Evolutionary conservation across 2,888 invertebrate genomes (phyloP).

Genomic region (Cephonodes hylas): DNA sequence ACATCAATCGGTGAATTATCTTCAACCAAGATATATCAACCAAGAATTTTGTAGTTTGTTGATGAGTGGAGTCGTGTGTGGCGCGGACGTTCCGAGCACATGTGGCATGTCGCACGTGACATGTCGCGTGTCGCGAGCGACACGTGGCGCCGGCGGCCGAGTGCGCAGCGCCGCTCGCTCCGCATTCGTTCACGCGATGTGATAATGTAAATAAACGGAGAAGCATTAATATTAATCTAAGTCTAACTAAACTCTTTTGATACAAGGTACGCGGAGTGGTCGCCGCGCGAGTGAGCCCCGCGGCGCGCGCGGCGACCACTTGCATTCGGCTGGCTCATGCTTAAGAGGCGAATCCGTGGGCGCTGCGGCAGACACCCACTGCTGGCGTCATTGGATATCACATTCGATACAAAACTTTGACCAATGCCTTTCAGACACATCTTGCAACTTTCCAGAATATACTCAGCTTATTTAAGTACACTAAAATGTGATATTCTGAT

Average conservation of each 20-base stretch:
- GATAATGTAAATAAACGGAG: slow-evolving; percentile 64
- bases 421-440: too few species aligned
- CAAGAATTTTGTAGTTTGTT: too few species aligned
- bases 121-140: background rate
- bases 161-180: slow-evolving; percentile 36
- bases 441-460: too few species aligned
- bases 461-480: too few species aligned
- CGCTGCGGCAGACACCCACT: background rate
- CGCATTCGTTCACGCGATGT: slow-evolving; percentile 53
- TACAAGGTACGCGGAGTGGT: slow-evolving; percentile 43
- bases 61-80: too few species aligned
- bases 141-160: slow-evolving; percentile 15
- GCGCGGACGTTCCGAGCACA: too few species aligned
- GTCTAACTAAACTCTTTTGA: slow-evolving; percentile 59
- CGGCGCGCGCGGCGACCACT: background rate
- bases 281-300: background rate
- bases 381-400: background rate
- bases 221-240: slow-evolving; percentile 37
- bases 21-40: too few species aligned
- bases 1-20: background rate
- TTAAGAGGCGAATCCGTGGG: background rate
- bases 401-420: background rate
- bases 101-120: background rate
- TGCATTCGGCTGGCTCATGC: background rate
- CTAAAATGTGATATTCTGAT: too few species aligned